Percentiles rank a stretch among this genome's conserved stretches.
Evolutionary conservation across 2,797 vertebrate species (phyloP).

Genomic region (Chromis chromis): DNA sequence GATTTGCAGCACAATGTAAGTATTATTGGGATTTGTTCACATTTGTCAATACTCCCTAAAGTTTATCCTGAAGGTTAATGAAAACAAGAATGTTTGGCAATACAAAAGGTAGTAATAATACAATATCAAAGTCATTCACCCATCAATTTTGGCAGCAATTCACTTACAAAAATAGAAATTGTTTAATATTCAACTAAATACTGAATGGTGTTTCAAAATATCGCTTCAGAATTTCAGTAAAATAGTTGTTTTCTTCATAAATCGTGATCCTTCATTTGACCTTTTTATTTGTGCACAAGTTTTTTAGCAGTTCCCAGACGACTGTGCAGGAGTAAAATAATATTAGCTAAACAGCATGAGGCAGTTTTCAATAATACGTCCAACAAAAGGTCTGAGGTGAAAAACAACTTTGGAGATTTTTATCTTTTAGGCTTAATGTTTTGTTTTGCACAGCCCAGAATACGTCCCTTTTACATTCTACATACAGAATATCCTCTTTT

Average conservation of each 20-base stretch:
- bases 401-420: conserved; percentile 45
- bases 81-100: conserved; percentile 37
- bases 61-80: conserved; percentile 27
- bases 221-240: conserved; percentile 23
- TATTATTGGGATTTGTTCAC: conserved; percentile 36
- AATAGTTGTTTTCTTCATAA: conserved; percentile 29
- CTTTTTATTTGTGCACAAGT: conserved; percentile 15
- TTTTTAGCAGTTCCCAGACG: conserved; percentile 35
- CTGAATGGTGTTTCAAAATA: conserved; percentile 44
- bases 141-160: conserved; percentile 55
- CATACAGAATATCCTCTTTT: background rate
- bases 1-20: conserved; percentile 35
- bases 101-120: conserved; percentile 48
- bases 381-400: conserved; percentile 39
- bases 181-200: conserved; percentile 55
- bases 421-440: conserved; percentile 25
- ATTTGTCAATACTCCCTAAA: conserved; percentile 35
- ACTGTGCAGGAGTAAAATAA: conserved; percentile 21
- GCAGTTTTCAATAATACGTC: conserved; percentile 40
- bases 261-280: conserved; percentile 40
- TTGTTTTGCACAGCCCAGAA: conserved; percentile 33
- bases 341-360: conserved; percentile 42
- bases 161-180: conserved; percentile 65
- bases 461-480: conserved; percentile 50
- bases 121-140: conserved; percentile 42